Evolutionary conservation across 2,113 vertebrate genomes (phyloP), one percentile per base, ranked within the genome.

Genomic region (Sebastes schlegelii): DNA sequence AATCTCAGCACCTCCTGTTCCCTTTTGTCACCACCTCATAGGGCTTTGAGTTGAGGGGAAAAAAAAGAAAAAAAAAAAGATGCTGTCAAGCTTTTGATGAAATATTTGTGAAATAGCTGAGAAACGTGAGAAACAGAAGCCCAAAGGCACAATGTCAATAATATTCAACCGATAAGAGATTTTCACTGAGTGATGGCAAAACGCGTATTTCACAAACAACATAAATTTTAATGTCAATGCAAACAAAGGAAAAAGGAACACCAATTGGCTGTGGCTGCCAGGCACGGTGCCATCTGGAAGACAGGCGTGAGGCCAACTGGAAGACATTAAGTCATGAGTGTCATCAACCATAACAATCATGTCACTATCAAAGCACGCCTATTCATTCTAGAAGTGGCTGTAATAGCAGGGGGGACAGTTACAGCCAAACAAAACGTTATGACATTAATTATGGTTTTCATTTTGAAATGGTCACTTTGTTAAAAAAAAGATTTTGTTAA

Each of bases 261-360:
- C 77, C 71, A 77, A 84, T 90, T 92, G 52, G 43, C 42, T 80
- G 77, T 86, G 80, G 88, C 91, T 90, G 88, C 84, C 86, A 92
- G 92, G 92, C 92, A 92, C 64, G 40, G 83, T 87, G 92, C 92
- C 93, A 93, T 92, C 93, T 93, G 93, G 92, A 92, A 91, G 87
- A 91, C 91, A 90, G 92, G 91, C 92, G 92, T 85, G 87, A 92
- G 84, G 92, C 93, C 93, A 94, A 93, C 90, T 92, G 92, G 89
- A 93, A 93, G 86, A 92, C 91, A 94, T 93, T 92, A 92, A 94
- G 89, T 92, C 89, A 93, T 91, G 91, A 92, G 88, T 91, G 91
- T 93, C 90, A 92, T 92, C 92, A 92, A 92, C 90, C 92, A 92
- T 92, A 93, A 93, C 93, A 93, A 93, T 92, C 92, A 93, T 92